Percentiles rank a stretch among this genome's conserved stretches.
Evolutionary conservation across 92 coral and sea anemone genomes (phyloP).

Genomic region (Epizoanthus scotinus): DNA sequence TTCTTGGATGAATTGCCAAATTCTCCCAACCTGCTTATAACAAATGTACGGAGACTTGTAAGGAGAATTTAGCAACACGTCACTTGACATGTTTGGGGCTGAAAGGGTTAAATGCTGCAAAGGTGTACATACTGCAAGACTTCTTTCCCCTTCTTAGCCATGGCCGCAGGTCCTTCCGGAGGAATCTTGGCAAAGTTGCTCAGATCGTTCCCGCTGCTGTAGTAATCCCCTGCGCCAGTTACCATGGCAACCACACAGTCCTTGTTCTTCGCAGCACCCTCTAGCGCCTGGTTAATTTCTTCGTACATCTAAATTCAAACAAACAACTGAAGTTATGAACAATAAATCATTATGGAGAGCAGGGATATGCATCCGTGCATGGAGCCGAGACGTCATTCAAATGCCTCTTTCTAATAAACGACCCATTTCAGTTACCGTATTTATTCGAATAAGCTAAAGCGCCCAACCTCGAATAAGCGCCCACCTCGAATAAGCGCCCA

Average conservation of each 20-base stretch:
- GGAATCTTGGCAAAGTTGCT: conserved; percentile 92
- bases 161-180: conserved; percentile 91
- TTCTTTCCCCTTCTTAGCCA: conserved; percentile 83
- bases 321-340: neutral
- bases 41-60: too few relatives aligned
- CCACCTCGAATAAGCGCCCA: too few relatives aligned
- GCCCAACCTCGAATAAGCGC: too few relatives aligned
- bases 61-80: too few relatives aligned
- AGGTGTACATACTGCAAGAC: conserved; percentile 63
- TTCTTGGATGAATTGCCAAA: too few relatives aligned
- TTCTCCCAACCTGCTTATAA: too few relatives aligned
- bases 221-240: conserved; percentile 93
- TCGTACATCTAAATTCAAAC: conserved; percentile 77
- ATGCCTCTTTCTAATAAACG: too few relatives aligned
- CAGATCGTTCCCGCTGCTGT: conserved; percentile 96
- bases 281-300: conserved; percentile 83
- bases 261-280: conserved; percentile 83
- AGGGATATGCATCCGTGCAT: neutral
- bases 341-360: neutral
- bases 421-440: too few relatives aligned
- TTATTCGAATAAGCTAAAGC: too few relatives aligned
- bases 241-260: conserved; percentile 82
- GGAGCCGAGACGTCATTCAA: too few relatives aligned
- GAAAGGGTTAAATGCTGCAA: neutral
- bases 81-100: neutral